Percentiles rank a stretch among this genome's conserved stretches.
These are phyloP conservation scores for Petrolisthes cinctipes DNA, from an alignment of 2,888 invertebrate genomes.

Conservation along the genomic window DNA sequence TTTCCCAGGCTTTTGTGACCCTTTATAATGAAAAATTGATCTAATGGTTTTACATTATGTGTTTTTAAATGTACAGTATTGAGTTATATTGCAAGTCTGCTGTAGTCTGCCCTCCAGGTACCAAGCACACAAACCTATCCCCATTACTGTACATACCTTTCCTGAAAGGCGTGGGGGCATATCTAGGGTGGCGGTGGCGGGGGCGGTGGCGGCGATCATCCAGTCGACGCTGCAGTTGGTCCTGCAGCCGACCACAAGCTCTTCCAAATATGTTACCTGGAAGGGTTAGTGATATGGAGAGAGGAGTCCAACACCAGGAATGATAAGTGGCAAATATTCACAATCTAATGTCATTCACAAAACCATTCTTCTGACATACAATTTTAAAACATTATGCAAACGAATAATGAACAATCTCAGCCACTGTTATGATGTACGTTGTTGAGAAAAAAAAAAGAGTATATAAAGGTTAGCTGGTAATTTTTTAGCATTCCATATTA, in stretches of 20 bases:
- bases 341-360: neutral
- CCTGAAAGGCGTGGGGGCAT: constrained; percentile 40
- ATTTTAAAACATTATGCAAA: neutral
- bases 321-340: neutral
- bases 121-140: neutral
- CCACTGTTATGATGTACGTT: no score
- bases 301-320: neutral
- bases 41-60: no score
- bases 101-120: neutral
- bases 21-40: no score
- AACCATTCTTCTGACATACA: neutral
- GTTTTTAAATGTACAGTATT: no score
- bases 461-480: no score
- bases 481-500: no score
- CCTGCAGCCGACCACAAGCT: constrained; percentile 74
- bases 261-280: constrained; percentile 69
- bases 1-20: no score
- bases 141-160: constrained; percentile 38
- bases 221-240: constrained; percentile 75
- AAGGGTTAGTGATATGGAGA: neutral
- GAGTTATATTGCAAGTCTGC: no score
- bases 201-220: constrained; percentile 71
- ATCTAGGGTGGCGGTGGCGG: constrained; percentile 45
- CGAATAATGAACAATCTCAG: no score
- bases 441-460: no score